A percentile compares a stretch with the other conserved stretches of the same genome.
Conservation (phyloP, 1,140 invertebrate species). For the Nixonia krombeini region DNA sequence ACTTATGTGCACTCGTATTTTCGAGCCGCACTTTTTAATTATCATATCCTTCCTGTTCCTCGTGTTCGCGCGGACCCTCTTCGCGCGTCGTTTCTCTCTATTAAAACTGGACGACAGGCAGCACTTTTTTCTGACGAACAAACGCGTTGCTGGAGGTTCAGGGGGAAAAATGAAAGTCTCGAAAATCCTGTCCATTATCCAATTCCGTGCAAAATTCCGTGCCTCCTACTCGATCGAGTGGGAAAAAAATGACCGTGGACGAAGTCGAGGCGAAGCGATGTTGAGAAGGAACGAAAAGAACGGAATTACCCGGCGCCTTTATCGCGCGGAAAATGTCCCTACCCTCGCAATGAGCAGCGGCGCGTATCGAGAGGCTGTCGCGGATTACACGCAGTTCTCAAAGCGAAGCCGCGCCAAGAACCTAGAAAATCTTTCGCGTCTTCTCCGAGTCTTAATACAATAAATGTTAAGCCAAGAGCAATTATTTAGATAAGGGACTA, state of each 20-base stretch:
- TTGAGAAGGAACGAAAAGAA: no score
- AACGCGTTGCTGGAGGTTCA: neutral
- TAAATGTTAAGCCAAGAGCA: conserved; percentile 40
- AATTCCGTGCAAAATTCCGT: no score
- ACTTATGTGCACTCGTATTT: neutral
- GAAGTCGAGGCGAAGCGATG: no score
- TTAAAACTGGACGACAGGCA: conserved; percentile 4
- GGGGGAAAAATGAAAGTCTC: neutral
- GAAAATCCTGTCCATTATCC: no score
- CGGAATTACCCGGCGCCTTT: no score
- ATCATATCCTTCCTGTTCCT: conserved; percentile 9
- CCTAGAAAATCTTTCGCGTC: conserved; percentile 5
- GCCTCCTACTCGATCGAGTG: no score
- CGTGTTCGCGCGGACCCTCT: neutral
- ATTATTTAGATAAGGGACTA: conserved; percentile 49
- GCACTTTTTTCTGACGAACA: neutral
- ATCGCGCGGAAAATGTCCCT: no score
- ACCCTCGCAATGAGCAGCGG: conserved; percentile 1
- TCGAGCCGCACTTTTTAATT: conserved; percentile 11
- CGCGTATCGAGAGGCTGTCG: neutral
- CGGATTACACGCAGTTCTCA: conserved; percentile 2
- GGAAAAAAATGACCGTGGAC: no score
- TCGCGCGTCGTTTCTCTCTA: conserved; percentile 1
- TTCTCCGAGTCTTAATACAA: conserved; percentile 16
- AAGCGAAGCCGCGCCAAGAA: neutral